Conservation (phyloP, 2,113 vertebrate species). For the Origma solitaria region DNA sequence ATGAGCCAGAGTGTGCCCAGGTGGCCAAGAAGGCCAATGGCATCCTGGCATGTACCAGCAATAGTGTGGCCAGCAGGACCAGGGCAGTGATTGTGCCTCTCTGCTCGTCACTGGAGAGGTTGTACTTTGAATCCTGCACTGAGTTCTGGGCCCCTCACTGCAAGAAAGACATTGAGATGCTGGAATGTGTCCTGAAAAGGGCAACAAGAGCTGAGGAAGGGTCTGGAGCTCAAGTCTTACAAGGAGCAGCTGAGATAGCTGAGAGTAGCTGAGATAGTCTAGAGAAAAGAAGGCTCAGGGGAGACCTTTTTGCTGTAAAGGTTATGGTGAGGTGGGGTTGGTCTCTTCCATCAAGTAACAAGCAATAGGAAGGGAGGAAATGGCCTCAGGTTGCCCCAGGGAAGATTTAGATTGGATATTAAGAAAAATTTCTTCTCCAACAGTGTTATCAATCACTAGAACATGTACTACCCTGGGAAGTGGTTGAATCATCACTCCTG, state of each 20-base stretch:
- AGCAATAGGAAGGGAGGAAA: neutral
- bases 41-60: neutral
- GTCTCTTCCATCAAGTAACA: neutral
- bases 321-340: neutral
- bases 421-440: neutral
- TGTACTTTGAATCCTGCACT: neutral
- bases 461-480: neutral
- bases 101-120: neutral
- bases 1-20: neutral
- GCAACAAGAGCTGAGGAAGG: neutral
- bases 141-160: neutral
- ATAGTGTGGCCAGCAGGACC: neutral
- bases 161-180: neutral
- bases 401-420: neutral
- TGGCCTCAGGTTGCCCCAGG: neutral
- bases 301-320: neutral
- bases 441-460: neutral
- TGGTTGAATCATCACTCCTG: neutral
- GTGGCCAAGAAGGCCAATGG: neutral
- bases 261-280: neutral
- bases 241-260: neutral
- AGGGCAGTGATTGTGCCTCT: neutral
- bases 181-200: neutral
- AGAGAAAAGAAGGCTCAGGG: neutral
- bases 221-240: neutral